Evolutionary conservation across 1,140 invertebrate genomes (phyloP).

Genomic region (Euschistus heros): DNA sequence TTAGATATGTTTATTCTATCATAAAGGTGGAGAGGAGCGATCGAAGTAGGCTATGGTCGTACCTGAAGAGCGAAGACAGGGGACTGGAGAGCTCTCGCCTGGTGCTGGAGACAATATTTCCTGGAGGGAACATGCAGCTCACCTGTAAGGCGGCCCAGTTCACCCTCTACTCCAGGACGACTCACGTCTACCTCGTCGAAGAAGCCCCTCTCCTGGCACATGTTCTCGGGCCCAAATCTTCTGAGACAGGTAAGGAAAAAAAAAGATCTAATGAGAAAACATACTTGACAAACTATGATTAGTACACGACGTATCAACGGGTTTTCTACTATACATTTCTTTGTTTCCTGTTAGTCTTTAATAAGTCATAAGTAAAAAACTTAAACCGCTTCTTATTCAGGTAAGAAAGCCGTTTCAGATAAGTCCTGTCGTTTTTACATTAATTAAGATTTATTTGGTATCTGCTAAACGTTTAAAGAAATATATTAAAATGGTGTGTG

Average conservation of each 20-base stretch:
- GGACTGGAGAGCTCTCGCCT: constrained; percentile 29
- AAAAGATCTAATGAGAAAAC: no score
- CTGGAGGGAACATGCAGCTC: constrained; percentile 35
- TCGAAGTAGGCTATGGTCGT: constrained; percentile 12
- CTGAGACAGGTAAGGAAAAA: constrained; percentile 19
- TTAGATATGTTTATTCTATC: neutral
- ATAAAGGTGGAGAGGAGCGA: constrained; percentile 14
- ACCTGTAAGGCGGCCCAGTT: constrained; percentile 39
- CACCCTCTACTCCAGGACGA: constrained; percentile 34
- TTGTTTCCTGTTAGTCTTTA: no score
- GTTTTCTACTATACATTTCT: no score
- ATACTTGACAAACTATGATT: no score
- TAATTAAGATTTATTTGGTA: no score
- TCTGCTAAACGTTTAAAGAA: no score
- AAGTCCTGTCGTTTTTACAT: no score
- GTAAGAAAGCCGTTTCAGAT: no score
- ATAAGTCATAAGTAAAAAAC: no score
- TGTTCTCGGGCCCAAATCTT: constrained; percentile 37
- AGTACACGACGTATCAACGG: no score
- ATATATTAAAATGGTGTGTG: no score
- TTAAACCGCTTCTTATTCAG: no score
- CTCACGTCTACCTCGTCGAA: constrained; percentile 36
- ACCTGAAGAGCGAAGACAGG: constrained; percentile 18
- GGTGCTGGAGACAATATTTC: constrained; percentile 36
- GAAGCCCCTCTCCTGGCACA: constrained; percentile 38